Evolutionary conservation across 2,888 invertebrate genomes (phyloP).

Genomic region (Sesia bembeciformis): DNA sequence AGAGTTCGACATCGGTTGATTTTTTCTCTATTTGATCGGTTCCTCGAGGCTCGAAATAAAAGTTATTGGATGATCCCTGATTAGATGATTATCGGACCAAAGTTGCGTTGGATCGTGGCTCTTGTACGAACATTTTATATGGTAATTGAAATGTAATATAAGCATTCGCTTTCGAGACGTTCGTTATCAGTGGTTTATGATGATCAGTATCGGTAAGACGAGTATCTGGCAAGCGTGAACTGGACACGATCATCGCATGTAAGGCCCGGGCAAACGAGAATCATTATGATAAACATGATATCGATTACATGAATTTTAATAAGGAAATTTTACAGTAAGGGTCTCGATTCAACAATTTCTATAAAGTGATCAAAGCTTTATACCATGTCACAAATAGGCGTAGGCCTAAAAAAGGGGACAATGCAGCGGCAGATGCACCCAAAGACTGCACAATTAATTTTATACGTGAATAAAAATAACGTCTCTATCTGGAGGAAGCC

Average conservation of each 20-base stretch:
- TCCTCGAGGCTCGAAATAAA: slow-evolving; percentile 44
- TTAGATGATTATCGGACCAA: slow-evolving; percentile 70
- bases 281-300: slow-evolving; percentile 47
- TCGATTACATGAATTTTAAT: slow-evolving; percentile 55
- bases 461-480: slow-evolving; percentile 51
- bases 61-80: slow-evolving; percentile 69
- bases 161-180: slow-evolving; percentile 48
- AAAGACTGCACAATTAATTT: slow-evolving; percentile 64
- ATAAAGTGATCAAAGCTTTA: not conserved
- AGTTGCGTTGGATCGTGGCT: slow-evolving; percentile 50
- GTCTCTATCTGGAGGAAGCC: slow-evolving; percentile 68
- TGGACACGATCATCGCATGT: slow-evolving; percentile 28
- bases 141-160: slow-evolving; percentile 71
- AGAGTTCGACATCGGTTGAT: slow-evolving; percentile 27
- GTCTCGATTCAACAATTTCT: not conserved
- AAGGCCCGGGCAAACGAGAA: slow-evolving; percentile 30
- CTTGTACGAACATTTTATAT: slow-evolving; percentile 64
- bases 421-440: slow-evolving; percentile 57
- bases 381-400: not conserved
- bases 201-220: slow-evolving; percentile 33
- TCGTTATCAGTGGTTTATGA: slow-evolving; percentile 55
- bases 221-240: slow-evolving; percentile 16
- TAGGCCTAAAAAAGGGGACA: slow-evolving; percentile 37
- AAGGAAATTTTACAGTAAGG: slow-evolving; percentile 33
- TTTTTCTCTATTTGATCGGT: slow-evolving; percentile 24